Conservation (phyloP, 2,113 vertebrate genomes). For the Lagenorhynchus albirostris region DNA sequence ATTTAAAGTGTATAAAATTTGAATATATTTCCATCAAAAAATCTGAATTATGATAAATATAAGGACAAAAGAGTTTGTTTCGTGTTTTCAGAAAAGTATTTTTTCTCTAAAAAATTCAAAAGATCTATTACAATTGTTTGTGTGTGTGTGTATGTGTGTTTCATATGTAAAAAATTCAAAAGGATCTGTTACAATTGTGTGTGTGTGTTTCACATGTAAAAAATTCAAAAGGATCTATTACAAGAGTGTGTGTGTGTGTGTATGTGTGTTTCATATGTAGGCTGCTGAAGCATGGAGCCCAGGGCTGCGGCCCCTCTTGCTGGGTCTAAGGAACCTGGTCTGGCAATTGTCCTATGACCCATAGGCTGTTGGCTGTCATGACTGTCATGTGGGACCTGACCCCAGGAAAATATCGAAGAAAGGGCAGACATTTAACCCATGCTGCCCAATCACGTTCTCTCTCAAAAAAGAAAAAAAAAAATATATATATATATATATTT, state of each 20-base stretch:
- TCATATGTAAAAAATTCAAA: neutral
- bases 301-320: neutral
- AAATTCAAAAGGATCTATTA: neutral
- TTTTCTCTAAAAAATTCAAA: neutral
- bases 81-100: neutral
- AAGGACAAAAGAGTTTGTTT: neutral
- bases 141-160: neutral
- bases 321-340: neutral
- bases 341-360: rapidly evolving
- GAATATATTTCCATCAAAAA: neutral
- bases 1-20: neutral
- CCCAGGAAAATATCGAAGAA: neutral
- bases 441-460: neutral
- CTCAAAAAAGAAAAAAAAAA: neutral
- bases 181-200: neutral
- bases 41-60: neutral
- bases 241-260: neutral
- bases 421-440: neutral
- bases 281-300: neutral
- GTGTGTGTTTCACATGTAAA: neutral
- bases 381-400: too few relatives aligned
- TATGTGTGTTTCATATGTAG: neutral
- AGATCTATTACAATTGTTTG: neutral
- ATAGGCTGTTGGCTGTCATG: rapidly evolving
- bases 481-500: too few relatives aligned